phyloP scores from a whole-genome alignment of 2,888 invertebrate species.

The Tortricodes alternella region DNA sequence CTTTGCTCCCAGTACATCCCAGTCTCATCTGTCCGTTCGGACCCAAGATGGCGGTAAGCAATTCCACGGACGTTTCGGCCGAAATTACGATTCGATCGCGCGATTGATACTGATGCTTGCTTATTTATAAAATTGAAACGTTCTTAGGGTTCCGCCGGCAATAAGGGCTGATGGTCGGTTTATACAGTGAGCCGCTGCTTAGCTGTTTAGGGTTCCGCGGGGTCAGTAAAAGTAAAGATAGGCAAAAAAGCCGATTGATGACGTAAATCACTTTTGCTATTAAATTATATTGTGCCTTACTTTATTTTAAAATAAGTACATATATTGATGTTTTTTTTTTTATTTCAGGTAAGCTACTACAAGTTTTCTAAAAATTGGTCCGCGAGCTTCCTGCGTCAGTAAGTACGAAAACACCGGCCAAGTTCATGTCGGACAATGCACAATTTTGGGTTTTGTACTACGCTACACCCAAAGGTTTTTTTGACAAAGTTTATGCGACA shows the following conservation, averaged over 20 bases:
- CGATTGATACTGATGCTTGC: constrained; percentile 53
- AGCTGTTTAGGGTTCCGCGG: too few relatives aligned
- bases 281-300: neutral
- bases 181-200: too few relatives aligned
- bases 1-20: constrained; percentile 38
- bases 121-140: constrained; percentile 22
- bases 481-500: too few relatives aligned
- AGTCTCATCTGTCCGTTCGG: constrained; percentile 38
- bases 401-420: too few relatives aligned
- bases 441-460: too few relatives aligned
- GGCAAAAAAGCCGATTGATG: too few relatives aligned
- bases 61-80: constrained; percentile 58
- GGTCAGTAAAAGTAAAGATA: too few relatives aligned
- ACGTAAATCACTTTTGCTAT: neutral
- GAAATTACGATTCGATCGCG: constrained; percentile 51
- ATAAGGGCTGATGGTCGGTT: too few relatives aligned
- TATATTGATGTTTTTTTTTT: constrained; percentile 28
- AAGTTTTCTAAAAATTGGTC: too few relatives aligned
- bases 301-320: neutral
- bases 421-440: too few relatives aligned
- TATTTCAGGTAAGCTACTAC: constrained; percentile 40
- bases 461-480: too few relatives aligned
- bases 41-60: constrained; percentile 58
- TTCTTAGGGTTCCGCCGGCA: constrained; percentile 4
- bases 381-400: too few relatives aligned